Base-by-base conservation (phyloP, 1,140 invertebrate species). In the Papilio polyxenes region DNA sequence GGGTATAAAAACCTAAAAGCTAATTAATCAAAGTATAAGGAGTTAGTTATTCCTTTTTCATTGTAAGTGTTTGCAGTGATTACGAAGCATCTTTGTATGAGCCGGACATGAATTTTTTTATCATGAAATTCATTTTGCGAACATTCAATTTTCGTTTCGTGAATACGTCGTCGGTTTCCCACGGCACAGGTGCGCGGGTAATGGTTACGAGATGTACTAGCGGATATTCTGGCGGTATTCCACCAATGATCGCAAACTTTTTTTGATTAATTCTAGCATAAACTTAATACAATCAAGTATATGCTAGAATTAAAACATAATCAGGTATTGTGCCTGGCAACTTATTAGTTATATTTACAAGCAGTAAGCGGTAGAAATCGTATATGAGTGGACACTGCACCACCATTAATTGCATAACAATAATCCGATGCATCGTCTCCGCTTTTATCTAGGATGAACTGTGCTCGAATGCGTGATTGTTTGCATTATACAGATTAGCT, bases 391-490 rank as follows among this genome's bases (percentile, higher is more conserved):
- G 75, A 78, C 82, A 48, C 82, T 81, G 82, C 48, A 72, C 56
- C 75, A 82, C 62, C 78, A 80, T 85, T 87, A 87, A 87, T 87
- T 87, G 85, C 85, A 84, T 83, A 83, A 84, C 84, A 87, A 87
- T 87, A 87, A 87, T 87, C 83, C 82, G 82, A 49, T 84, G 76
- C 86, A 84, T 85, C 86, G 83, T 75, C 84, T 69, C 83, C 80
- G 81, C 80, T 82, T 75, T 87, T 88, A 87, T 88, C 86, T 87
- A 80, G 81, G 78, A 80, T 81, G 81, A 85, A 84, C 81, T 84
- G 83, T 77, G 79, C 83, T 62, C 80, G 83, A 80, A 84, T 79
- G 83, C 85, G 85, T 86, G 84, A 84, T 84, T 83, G 81, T 84
- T 80, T 82, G 81, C 69, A 75, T 80, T n/a, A 59, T 80, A 81